Evolutionary conservation across 2,797 vertebrate species (phyloP), one percentile per base, ranked within the genome.

Genomic region (Acrossocheilus fasciatus): DNA sequence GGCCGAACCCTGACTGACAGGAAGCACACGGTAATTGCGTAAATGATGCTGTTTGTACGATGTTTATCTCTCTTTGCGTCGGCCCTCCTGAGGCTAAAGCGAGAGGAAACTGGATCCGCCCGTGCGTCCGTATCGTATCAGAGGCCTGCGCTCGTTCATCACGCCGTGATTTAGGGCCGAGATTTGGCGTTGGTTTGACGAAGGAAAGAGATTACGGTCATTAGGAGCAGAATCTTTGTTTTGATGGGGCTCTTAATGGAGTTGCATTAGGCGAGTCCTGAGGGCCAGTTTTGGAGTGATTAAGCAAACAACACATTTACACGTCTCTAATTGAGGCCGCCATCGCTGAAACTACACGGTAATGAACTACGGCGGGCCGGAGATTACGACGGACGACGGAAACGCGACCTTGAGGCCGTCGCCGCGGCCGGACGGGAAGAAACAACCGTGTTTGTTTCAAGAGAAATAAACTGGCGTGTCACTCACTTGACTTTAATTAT

Each of bases 291-390:
- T 95, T 92, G 85, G 94, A 92, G 91, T 95, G 93, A 95, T 95
- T 96, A 96, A 95, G 93, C 93, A 95, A 96, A 93, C 95, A 94
- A 93, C 92, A 95, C 93, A 95, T 95, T 95, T 95, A 95, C 93
- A 95, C 93, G 91, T 95, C 91, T 93, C 92, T 95, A 96, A 95
- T 95, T 96, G 95, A 94, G 93, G 92, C 89, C 92, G 90, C 91
- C 90, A 93, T 93, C 93, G 90, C 92, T 92, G 91, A 95, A 93
- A 91, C 92, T 90, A 92, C 89, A 88, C 91, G 89, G 88, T 94
- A 94, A 95, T 95, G 92, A 93, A 94, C 89, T 89, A 85, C 89
- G 90, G 70, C 76, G 81, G 15, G 87, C 77, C 77, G 85, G 89
- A 77, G 81, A 90, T 90, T 90, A 90, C 85, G 62, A 2, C 54